Base-by-base conservation (phyloP, 2,113 vertebrate species). In the Saguinus imperator region DNA sequence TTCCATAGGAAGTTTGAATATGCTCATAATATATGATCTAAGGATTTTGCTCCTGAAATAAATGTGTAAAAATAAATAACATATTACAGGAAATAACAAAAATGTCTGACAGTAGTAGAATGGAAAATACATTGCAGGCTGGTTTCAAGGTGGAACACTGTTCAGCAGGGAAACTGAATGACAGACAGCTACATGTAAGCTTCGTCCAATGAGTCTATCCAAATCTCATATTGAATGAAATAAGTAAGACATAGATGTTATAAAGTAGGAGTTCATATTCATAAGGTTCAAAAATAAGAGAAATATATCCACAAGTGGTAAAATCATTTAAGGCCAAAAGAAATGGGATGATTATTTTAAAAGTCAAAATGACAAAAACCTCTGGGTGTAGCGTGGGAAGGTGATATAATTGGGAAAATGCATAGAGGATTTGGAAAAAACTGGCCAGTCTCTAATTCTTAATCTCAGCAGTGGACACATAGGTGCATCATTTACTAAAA, bases 361-460 rank as follows among this genome's bases (percentile, higher is more conserved):
- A 93, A 50, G 13, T 27, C n/a, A 61, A 40, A 48, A 84, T 40
- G 25, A 85, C 64, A 17, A 29, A 89, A 90, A 68, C 16, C 14
- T 91, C 29, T 20, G 57, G 7, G 7, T 45, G 11, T 23, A 73
- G 16, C 3, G 8, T 52, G 4, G 86, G 35, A 84, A 18, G 5
- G n/a, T 73, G 13, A 12, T 13, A 2, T 9, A 57, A 4, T 1
- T 9, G 37, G 12, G 21, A 9, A 18, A 14, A 0, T 21, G 5
- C 4, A 29, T 12, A 80, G 3, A 13, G 5, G 6, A 23, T 45
- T 57, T 91, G 3, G 18, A 43, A 92, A 94, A 55, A 70, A 6
- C 3, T 80, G 48, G 1, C 32, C 7, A n/a, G 8, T 45, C 61
- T 70, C 23, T 77, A 13, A 9, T 61, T 80, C 5, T 48, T 87